Evolutionary conservation across 2,888 invertebrate genomes (phyloP).

Genomic region (Pyralis farinalis): DNA sequence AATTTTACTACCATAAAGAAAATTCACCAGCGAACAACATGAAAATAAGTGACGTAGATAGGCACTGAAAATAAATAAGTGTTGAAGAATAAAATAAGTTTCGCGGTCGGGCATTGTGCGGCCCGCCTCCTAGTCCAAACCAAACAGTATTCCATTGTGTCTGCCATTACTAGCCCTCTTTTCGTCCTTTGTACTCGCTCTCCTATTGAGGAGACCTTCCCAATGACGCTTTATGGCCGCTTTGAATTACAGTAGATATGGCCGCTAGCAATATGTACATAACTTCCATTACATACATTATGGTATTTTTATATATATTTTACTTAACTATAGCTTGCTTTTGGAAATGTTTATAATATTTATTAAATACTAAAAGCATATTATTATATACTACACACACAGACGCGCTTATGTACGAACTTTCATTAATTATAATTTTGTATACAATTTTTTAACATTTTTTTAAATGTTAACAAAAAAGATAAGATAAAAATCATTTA

Average conservation of each 20-base stretch:
- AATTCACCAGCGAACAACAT: neutral
- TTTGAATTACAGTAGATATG: conserved; percentile 72
- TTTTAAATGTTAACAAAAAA: no score
- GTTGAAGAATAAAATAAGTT: conserved; percentile 72
- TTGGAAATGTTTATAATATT: no score
- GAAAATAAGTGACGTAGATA: neutral
- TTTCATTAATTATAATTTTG: no score
- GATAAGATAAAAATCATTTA: no score
- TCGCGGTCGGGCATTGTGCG: conserved; percentile 65
- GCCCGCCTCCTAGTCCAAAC: conserved; percentile 71
- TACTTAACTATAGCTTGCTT: no score
- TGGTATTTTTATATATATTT: conserved; percentile 11
- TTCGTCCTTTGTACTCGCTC: conserved; percentile 74
- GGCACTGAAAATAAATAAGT: conserved; percentile 62
- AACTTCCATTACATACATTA: conserved; percentile 26
- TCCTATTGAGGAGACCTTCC: conserved; percentile 76
- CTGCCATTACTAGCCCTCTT: conserved; percentile 78
- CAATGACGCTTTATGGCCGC: conserved; percentile 72
- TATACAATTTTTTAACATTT: no score
- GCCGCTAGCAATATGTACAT: conserved; percentile 35
- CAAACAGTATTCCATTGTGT: conserved; percentile 79
- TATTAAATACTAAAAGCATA: no score
- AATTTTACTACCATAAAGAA: neutral
- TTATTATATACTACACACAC: no score
- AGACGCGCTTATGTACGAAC: no score